Base-by-base conservation (phyloP, 2,888 invertebrate genomes). In the Andrena camellia region DNA sequence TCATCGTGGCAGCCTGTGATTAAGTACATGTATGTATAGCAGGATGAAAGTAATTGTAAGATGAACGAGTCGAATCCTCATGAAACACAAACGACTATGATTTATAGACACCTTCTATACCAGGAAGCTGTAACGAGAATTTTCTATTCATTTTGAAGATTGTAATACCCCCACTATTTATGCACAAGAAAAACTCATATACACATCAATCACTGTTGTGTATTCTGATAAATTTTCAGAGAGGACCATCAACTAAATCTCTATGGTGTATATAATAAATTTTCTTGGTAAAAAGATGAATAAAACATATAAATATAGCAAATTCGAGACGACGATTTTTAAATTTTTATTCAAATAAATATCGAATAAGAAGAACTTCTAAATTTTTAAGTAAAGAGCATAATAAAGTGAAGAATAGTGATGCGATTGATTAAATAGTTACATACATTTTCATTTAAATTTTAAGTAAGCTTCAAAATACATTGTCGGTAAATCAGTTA, bases 11-110 rank as follows among this genome's bases (percentile, higher is more conserved):
- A 59, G 69, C 33, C 59, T 35, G 29, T 13, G 69, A 69, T 59
- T 69, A 69, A 69, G 31, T 31, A 62, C 7, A 33, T 42, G 42
- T 42, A 13, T 42, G 42, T 42, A 42, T 35, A 59, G 23, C 59
- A 69, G 59, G 69, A 59, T 69, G 59, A 68, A 59, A 10, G 20
- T 31, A 26, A 59, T 59, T 29, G 13, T 29, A 57, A 69, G 59
- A 69, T 48, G 42, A 69, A 42, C 69, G 57, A 59, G 26, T 35
- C 17, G 42, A 23, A 57, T 59, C 17, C 23, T 26, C 42, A 20
- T 48, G 59, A 50, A 69, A 23, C 35, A 42, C 26, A 23, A 29
- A 23, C n/a, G 52, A 20, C 17, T 33, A 29, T n/a, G 20, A 35
- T 52, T 35, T 68, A 54, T 54, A 66, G 13, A 26, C 17, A n/a